These are phyloP conservation scores for Thecophora atra DNA, from an alignment of 2,888 invertebrate genomes.

Conservation along the genomic window DNA sequence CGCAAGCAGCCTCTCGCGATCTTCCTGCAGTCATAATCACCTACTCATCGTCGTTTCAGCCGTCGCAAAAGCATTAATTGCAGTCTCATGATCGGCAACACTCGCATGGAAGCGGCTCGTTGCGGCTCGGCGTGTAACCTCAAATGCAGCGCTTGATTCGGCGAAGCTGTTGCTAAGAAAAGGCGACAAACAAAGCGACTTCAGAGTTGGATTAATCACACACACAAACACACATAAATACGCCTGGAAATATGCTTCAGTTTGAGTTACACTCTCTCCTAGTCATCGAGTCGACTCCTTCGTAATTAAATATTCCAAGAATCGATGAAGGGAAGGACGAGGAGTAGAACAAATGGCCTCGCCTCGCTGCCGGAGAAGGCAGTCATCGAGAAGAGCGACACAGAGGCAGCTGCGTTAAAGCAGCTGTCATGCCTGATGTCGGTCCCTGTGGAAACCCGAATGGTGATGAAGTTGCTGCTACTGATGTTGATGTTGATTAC, in stretches of 20 bases:
- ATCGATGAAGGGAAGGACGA: neutral
- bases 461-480: constrained; percentile 1
- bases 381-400: no score
- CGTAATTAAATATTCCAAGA: constrained; percentile 26
- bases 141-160: no score
- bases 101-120: no score
- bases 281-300: constrained; percentile 20
- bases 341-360: neutral
- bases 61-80: no score
- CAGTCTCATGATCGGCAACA: no score
- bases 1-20: no score
- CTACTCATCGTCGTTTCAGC: no score
- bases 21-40: no score
- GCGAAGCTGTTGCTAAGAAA: neutral
- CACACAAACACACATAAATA: neutral
- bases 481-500: constrained; percentile 8
- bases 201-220: neutral
- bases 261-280: neutral
- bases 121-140: no score
- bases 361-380: no score
- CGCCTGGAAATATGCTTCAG: neutral
- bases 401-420: no score
- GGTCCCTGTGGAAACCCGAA: neutral
- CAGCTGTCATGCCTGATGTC: neutral
- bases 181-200: neutral